Conservation (phyloP, 2,888 invertebrate genomes). For the Ypsolopha scabrella region DNA sequence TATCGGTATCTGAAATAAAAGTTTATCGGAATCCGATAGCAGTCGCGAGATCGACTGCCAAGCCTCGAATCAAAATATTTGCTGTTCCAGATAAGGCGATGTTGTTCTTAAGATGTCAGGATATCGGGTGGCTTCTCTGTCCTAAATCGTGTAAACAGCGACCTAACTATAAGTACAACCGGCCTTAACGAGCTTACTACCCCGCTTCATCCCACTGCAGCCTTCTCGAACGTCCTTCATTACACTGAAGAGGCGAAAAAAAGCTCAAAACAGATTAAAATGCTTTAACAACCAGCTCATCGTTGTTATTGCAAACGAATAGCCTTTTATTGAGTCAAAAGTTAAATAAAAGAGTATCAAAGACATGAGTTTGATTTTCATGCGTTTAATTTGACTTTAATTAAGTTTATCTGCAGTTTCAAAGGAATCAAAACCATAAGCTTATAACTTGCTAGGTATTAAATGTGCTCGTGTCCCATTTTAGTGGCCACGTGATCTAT, state of each 20-base stretch:
- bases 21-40: constrained; percentile 14
- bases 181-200: not conserved
- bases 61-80: not conserved
- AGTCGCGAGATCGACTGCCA: not conserved
- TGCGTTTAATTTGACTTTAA: too few species aligned
- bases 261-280: constrained; percentile 4
- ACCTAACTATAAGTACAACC: not conserved
- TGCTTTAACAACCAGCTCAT: constrained; percentile 2
- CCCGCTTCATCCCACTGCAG: not conserved
- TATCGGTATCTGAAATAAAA: constrained; percentile 6
- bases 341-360: too few species aligned
- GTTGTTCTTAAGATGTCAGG: not conserved
- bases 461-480: too few species aligned
- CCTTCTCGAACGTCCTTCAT: not conserved
- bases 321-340: not conserved
- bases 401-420: too few species aligned
- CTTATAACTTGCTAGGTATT: too few species aligned
- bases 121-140: not conserved
- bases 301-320: constrained; percentile 3
- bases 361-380: too few species aligned
- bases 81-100: not conserved
- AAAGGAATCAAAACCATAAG: too few species aligned
- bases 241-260: constrained; percentile 1
- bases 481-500: too few species aligned
- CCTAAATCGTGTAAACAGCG: not conserved